A percentile compares a stretch with the other conserved stretches of the same genome.
These are phyloP conservation scores for Pissodes strobi DNA, from an alignment of 1,140 invertebrate species.

Conservation along the genomic window DNA sequence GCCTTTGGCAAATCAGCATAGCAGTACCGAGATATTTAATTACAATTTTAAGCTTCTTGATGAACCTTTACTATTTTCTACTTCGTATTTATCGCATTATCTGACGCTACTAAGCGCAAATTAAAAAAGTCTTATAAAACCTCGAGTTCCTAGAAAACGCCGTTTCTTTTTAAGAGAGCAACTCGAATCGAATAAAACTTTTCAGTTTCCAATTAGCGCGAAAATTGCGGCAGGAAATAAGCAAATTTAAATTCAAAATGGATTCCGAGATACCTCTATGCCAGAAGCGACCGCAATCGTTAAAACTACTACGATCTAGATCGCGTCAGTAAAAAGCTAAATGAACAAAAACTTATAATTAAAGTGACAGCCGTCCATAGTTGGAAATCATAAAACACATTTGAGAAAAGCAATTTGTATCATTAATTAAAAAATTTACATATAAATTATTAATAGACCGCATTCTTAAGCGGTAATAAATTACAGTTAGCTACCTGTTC, in stretches of 20 bases:
- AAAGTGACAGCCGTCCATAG: slow-evolving; percentile 39
- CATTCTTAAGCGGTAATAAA: slow-evolving; percentile 45
- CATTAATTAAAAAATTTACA: slow-evolving; percentile 57
- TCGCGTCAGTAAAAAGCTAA: slow-evolving; percentile 31
- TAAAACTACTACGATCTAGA: slow-evolving; percentile 45
- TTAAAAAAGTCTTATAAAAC: neutral
- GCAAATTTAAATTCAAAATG: slow-evolving; percentile 45
- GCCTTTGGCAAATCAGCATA: no score
- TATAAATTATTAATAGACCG: slow-evolving; percentile 55
- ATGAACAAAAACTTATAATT: slow-evolving; percentile 42
- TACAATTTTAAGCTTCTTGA: no score
- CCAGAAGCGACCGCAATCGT: slow-evolving; percentile 32
- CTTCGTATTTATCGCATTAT: no score
- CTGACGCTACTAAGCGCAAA: no score
- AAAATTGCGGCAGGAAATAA: slow-evolving; percentile 37
- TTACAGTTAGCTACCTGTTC: slow-evolving; percentile 39
- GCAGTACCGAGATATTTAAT: no score
- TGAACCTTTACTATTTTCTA: no score
- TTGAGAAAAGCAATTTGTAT: slow-evolving; percentile 55
- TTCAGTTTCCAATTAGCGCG: slow-evolving; percentile 39
- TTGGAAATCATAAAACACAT: slow-evolving; percentile 53
- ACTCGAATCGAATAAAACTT: slow-evolving; percentile 34
- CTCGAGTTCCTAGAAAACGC: slow-evolving; percentile 12
- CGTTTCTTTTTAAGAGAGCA: slow-evolving; percentile 2
- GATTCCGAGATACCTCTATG: slow-evolving; percentile 21